phyloP scores from a whole-genome alignment of 2,888 invertebrate species.

The Bimastos eiseni region DNA sequence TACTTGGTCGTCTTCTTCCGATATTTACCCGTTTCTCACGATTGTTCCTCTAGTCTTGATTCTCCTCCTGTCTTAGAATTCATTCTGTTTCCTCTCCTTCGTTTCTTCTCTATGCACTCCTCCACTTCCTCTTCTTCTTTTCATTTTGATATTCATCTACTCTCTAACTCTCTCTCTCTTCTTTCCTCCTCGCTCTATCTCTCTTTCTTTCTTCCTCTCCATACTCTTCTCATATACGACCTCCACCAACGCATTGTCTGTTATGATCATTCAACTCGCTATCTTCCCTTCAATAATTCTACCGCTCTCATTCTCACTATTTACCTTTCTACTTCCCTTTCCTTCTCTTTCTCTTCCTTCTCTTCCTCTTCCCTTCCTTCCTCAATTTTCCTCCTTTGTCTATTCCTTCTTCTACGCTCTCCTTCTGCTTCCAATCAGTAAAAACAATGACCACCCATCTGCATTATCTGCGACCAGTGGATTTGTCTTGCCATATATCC shows the following conservation, averaged over 20 bases:
- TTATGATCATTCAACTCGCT: neutral
- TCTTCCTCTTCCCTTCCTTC: neutral
- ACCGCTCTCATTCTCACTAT: neutral
- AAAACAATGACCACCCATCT: neutral
- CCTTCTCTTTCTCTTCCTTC: neutral
- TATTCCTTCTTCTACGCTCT: neutral
- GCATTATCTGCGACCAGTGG: neutral
- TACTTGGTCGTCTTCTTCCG: no score
- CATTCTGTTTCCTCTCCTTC: neutral
- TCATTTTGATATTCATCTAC: no score
- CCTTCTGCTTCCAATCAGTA: neutral
- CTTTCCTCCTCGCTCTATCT: neutral
- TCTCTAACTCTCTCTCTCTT: no score
- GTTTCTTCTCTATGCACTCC: neutral
- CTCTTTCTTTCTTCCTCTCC: neutral
- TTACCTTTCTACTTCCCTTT: neutral
- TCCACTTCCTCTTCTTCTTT: neutral
- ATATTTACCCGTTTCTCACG: no score
- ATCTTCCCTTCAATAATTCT: neutral
- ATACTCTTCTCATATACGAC: neutral
- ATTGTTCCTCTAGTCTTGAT: neutral
- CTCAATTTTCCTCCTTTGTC: neutral
- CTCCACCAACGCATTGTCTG: neutral
- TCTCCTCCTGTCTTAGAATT: neutral
- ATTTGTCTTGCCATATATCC: neutral